Percentiles rank a stretch among this genome's conserved stretches.
Evolutionary conservation across 2,113 vertebrate genomes (phyloP).

Genomic region (Origma solitaria): DNA sequence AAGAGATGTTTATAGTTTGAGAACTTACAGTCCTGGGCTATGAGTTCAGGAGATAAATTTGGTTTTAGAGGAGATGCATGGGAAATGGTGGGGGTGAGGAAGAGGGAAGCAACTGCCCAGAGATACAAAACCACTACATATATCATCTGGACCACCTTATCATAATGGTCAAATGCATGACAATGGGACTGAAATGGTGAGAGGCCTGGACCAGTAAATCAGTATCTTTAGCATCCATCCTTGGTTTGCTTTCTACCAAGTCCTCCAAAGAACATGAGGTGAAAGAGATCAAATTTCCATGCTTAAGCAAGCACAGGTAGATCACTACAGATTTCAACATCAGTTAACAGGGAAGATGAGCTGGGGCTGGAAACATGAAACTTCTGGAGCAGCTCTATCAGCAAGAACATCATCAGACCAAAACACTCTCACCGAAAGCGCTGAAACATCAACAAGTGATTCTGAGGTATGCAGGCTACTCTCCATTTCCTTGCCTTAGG

Average conservation of each 20-base stretch:
- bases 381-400: neutral
- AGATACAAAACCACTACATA: neutral
- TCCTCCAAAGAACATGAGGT: neutral
- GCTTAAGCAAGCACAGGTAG: constrained; percentile 17
- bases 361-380: constrained; percentile 4
- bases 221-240: neutral
- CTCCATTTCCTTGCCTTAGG: neutral
- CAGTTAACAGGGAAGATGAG: constrained; percentile 44
- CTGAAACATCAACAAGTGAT: neutral
- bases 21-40: neutral
- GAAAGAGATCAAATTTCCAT: neutral
- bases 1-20: neutral
- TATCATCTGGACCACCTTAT: neutral
- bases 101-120: neutral
- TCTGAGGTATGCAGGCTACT: neutral
- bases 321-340: constrained; percentile 40
- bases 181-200: neutral
- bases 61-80: neutral
- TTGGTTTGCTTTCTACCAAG: neutral
- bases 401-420: neutral
- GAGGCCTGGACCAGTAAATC: neutral
- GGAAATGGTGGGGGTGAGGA: neutral
- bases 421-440: neutral
- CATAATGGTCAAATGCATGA: neutral
- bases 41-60: neutral